Percentiles rank a stretch among this genome's conserved stretches.
These are phyloP conservation scores for Proteles cristata DNA, from an alignment of 2,113 vertebrate genomes.

Conservation along the genomic window DNA sequence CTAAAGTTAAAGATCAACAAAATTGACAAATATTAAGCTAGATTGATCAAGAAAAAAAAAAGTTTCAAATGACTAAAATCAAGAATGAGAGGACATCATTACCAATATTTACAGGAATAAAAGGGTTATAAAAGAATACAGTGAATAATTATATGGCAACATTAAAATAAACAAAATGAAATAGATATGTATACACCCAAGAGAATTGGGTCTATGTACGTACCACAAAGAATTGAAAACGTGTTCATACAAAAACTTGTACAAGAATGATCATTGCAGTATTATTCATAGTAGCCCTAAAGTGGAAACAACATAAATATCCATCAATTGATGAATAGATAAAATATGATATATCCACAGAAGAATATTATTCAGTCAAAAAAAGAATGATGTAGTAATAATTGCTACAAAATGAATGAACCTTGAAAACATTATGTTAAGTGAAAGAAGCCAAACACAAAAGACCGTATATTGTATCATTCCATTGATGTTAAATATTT, in stretches of 20 bases:
- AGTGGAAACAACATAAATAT: background rate
- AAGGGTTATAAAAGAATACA: background rate
- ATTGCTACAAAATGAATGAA: background rate
- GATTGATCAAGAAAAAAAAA: background rate
- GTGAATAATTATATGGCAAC: background rate
- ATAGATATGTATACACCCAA: background rate
- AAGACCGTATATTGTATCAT: background rate
- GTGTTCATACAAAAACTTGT: background rate
- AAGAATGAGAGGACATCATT: background rate
- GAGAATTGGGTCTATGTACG: background rate
- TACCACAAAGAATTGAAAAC: background rate
- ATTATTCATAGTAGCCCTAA: slow-evolving; percentile 10
- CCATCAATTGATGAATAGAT: background rate
- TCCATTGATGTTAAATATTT: background rate
- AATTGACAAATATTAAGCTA: background rate
- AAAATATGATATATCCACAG: background rate
- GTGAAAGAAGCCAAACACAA: background rate
- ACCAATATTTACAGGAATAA: background rate
- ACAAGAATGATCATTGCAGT: background rate
- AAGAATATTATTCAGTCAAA: background rate
- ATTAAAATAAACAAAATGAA: background rate
- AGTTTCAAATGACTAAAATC: background rate
- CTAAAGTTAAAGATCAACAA: background rate
- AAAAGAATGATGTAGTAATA: background rate
- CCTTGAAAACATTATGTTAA: background rate